Evolutionary conservation across 2,888 invertebrate species (phyloP), one percentile per base, ranked within the genome.

Genomic region (Acleris sparsana): DNA sequence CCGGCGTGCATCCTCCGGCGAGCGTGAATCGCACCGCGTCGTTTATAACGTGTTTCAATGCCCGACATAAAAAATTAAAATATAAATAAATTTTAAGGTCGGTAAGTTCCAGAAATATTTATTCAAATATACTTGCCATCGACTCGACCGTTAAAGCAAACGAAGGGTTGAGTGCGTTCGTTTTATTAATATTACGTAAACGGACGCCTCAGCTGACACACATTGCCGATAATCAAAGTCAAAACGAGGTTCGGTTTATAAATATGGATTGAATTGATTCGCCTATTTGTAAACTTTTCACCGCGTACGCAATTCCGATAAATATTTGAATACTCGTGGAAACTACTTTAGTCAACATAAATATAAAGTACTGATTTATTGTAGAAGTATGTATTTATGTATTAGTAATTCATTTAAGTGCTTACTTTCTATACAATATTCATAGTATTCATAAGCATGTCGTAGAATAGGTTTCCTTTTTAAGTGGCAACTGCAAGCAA

Each of bases 81-180:
- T 84, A 87, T 85, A 86, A 86, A 87, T 85, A 83, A 82, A 83
- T 82, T 85, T 84, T 77, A 85, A 86, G 77, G 77, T 71, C 76
- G 78, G 78, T 78, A 82, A 78, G 83, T 79, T 83, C 86, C 84
- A 73, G 83, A 89, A 88, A 89, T 89, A 91, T 92, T 91, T 90
- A 92, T 92, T 92, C 87, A 92, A 92, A 92, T 91, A 90, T 13
- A 88, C 89, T 89, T 84, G 85, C 88, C 86, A 89, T 88, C 86
- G 89, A 89, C 77, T 87, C 88, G 84, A 88, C 89, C 90, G 88
- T 92, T 88, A 91, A 89, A 88, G 86, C 82, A 84, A 84, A 85
- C 83, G 76, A 82, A 89, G 90, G 90, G 89, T 87, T 88, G 87
- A 85, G 83, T 83, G 85, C 83, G 86, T 86, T 85, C 84, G 82